phyloP scores from a whole-genome alignment of 1,140 invertebrate genomes.

The Chlorops oryzae region DNA sequence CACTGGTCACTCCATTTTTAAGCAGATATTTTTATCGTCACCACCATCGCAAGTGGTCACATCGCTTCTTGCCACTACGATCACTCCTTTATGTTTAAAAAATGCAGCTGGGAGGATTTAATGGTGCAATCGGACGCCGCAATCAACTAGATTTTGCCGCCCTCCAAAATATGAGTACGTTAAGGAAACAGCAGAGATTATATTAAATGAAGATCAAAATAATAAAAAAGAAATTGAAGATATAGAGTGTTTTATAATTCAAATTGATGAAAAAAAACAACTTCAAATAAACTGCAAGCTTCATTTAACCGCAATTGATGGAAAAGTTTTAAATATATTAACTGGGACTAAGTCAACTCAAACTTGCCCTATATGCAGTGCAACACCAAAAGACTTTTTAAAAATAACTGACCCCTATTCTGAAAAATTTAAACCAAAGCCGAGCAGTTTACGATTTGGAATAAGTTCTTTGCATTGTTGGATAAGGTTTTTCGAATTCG shows the following conservation, averaged over 20 bases:
- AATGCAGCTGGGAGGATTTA: background rate
- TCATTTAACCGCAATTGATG: conserved; percentile 16
- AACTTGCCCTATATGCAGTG: conserved; percentile 16
- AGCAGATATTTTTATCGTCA: conserved; percentile 1
- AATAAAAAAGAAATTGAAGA: conserved; percentile 8
- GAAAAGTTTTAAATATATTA: conserved; percentile 18
- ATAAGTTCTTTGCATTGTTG: conserved; percentile 17
- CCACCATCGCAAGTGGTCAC: background rate
- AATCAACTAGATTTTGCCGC: conserved; percentile 12
- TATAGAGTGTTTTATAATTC: background rate
- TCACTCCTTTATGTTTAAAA: conserved; percentile 1
- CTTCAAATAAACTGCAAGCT: conserved; percentile 12
- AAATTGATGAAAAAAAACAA: conserved; percentile 3
- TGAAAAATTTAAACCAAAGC: conserved; percentile 9
- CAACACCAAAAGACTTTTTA: conserved; percentile 16
- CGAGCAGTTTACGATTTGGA: conserved; percentile 13
- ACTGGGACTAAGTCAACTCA: conserved; percentile 11
- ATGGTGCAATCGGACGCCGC: background rate
- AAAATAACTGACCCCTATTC: conserved; percentile 7
- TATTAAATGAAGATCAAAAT: conserved; percentile 6
- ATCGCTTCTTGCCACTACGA: conserved; percentile 8
- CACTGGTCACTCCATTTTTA: background rate
- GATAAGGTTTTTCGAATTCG: conserved; percentile 19
- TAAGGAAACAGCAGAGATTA: conserved; percentile 10
- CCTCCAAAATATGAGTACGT: conserved; percentile 10